Percentiles rank a stretch among this genome's conserved stretches.
phyloP scores from a whole-genome alignment of 2,888 invertebrate genomes.

The Agriopis marginaria region DNA sequence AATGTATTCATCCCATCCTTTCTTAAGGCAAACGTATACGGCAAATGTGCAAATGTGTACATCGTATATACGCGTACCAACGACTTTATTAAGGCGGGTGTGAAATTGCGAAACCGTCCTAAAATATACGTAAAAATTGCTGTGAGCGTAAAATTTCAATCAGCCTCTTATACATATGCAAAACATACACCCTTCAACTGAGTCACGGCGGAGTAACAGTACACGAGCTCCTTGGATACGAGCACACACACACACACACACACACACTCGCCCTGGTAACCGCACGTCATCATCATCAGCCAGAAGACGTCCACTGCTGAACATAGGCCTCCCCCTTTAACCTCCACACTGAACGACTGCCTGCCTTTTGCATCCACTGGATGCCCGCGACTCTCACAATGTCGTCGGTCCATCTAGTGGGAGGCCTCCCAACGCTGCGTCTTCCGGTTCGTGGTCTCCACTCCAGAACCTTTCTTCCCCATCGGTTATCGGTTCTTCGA shows the following conservation, averaged over 20 bases:
- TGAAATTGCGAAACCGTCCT: slow-evolving; percentile 70
- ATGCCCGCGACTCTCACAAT: too few species aligned
- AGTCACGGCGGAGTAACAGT: slow-evolving; percentile 21
- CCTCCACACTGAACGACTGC: too few species aligned
- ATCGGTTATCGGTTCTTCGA: too few species aligned
- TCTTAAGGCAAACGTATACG: slow-evolving; percentile 27
- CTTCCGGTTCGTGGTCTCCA: too few species aligned
- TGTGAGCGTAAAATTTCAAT: slow-evolving; percentile 82
- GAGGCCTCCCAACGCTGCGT: too few species aligned
- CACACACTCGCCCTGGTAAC: neutral
- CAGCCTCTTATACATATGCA: slow-evolving; percentile 81
- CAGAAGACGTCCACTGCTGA: too few species aligned
- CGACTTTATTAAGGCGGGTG: slow-evolving; percentile 68
- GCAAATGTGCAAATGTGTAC: slow-evolving; percentile 52
- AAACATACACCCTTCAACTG: slow-evolving; percentile 54
- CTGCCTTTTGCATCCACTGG: too few species aligned
- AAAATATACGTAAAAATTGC: slow-evolving; percentile 81
- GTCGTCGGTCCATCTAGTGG: too few species aligned
- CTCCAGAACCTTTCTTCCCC: too few species aligned
- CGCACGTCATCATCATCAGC: too few species aligned
- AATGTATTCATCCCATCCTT: slow-evolving; percentile 33
- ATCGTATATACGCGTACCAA: slow-evolving; percentile 53
- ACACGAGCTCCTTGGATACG: neutral
- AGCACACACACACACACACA: too few species aligned
- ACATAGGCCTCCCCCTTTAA: too few species aligned